A percentile compares a stretch with the other conserved stretches of the same genome.
Evolutionary conservation across 2,888 invertebrate species (phyloP).

Genomic region (Lamellibrachia columna): DNA sequence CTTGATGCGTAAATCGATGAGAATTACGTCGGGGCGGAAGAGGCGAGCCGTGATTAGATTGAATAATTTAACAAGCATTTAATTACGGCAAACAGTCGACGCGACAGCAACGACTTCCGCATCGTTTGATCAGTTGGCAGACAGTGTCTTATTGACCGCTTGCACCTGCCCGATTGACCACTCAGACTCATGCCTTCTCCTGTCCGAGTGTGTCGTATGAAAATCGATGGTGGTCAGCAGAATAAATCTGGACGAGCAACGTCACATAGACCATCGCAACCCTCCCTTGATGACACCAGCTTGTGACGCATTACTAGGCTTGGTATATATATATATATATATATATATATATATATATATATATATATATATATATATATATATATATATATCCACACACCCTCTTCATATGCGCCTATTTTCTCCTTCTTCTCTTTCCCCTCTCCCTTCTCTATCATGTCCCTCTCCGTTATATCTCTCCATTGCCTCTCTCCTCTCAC

Average conservation of each 20-base stretch:
- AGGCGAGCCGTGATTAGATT: not conserved
- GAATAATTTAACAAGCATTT: constrained; percentile 12
- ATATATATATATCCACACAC: not conserved
- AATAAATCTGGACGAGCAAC: not conserved
- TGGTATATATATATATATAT: not conserved
- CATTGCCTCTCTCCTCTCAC: not conserved
- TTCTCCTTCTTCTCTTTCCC: not conserved
- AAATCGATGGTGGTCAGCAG: not conserved
- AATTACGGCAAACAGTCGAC: constrained; percentile 12
- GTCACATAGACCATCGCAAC: not conserved
- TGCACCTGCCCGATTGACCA: not conserved
- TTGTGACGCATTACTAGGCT: not conserved
- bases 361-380: constrained; percentile 30
- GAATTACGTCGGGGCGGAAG: not conserved
- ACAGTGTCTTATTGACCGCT: not conserved
- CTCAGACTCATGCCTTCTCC: not conserved
- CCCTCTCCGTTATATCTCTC: no score
- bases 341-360: constrained; percentile 20
- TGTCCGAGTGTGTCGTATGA: not conserved
- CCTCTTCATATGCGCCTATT: no score
- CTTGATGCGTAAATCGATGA: not conserved
- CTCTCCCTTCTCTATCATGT: not conserved
- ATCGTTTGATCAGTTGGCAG: not conserved
- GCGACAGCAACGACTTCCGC: not conserved
- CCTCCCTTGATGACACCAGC: not conserved